These are phyloP conservation scores for Aphis gossypii DNA, from an alignment of 1,140 invertebrate species.

Conservation along the genomic window DNA sequence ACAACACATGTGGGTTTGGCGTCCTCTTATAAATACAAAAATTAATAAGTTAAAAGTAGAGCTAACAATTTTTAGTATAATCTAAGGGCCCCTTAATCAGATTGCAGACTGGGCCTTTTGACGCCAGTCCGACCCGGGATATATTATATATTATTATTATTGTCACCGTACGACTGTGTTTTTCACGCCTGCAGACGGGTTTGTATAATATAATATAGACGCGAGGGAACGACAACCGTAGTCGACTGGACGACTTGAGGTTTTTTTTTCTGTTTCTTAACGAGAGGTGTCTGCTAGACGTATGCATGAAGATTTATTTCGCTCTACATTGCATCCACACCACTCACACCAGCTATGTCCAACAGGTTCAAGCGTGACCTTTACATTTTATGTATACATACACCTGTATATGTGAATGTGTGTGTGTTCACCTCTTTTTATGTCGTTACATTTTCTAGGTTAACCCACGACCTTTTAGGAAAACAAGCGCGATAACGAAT, in stretches of 20 bases:
- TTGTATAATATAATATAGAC: slow-evolving; percentile 2
- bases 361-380: slow-evolving; percentile 12
- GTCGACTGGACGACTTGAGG: neutral
- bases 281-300: neutral
- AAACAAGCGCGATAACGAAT: neutral
- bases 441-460: neutral
- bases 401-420: neutral
- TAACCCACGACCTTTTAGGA: neutral
- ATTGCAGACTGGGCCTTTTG: too few relatives aligned
- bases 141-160: neutral
- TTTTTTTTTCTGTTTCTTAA: slow-evolving; percentile 1
- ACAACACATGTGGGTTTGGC: too few relatives aligned
- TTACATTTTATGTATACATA: neutral
- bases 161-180: neutral
- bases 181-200: neutral
- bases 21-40: too few relatives aligned
- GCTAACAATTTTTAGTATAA: too few relatives aligned
- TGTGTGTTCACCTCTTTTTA: neutral
- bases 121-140: too few relatives aligned
- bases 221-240: neutral
- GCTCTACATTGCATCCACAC: neutral
- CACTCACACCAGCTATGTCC: neutral
- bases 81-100: too few relatives aligned
- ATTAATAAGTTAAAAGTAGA: too few relatives aligned
- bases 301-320: slow-evolving; percentile 3